These are phyloP conservation scores for Hydropotes inermis DNA, from an alignment of 2,113 vertebrate species.

Conservation along the genomic window DNA sequence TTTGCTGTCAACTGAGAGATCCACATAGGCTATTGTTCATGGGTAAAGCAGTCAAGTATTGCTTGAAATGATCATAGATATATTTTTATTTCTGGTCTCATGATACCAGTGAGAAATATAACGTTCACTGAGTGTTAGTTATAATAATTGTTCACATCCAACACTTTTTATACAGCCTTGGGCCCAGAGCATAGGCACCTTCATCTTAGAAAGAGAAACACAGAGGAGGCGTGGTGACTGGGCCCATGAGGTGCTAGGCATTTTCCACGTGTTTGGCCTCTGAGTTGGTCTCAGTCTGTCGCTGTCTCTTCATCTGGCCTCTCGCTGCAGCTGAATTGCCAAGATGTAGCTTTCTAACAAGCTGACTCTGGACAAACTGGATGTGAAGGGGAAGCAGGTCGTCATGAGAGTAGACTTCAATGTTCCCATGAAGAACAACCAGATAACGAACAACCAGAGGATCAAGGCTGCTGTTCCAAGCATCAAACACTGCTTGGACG, in stretches of 20 bases:
- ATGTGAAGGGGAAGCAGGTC: constrained; percentile 94
- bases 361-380: constrained; percentile 95
- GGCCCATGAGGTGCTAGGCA: constrained; percentile 71
- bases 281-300: accelerated
- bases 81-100: background rate
- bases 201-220: background rate
- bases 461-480: too few relatives aligned
- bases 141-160: background rate
- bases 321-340: background rate
- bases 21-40: too few relatives aligned
- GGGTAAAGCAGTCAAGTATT: background rate
- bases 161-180: background rate
- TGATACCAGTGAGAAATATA: background rate
- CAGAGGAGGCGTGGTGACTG: background rate
- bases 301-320: background rate
- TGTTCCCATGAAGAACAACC: too few relatives aligned
- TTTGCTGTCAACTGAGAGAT: background rate
- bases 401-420: constrained; percentile 85
- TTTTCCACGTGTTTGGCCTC: background rate
- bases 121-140: background rate
- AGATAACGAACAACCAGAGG: too few relatives aligned
- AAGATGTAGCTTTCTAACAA: constrained; percentile 96
- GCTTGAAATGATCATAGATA: background rate
- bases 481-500: too few relatives aligned
- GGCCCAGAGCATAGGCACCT: background rate